A percentile compares a stretch with the other conserved stretches of the same genome.
phyloP scores from a whole-genome alignment of 37 sponge, comb jelly and placozoan species.

The Diacarnus erythraeanus region DNA sequence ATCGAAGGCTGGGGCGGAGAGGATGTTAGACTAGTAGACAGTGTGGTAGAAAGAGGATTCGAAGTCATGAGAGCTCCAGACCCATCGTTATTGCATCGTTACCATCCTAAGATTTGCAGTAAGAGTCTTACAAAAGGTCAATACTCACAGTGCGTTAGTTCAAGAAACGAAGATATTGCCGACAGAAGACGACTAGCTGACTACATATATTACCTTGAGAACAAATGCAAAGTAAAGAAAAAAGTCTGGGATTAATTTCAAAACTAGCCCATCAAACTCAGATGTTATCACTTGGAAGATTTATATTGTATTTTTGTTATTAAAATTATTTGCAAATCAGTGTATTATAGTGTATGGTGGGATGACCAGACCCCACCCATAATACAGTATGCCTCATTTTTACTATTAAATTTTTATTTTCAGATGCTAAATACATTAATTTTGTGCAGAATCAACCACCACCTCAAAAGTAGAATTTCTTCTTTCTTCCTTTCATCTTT shows the following conservation, averaged over 20 bases:
- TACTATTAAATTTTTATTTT: too few species aligned
- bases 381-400: too few species aligned
- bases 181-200: constrained; percentile 50
- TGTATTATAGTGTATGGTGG: too few species aligned
- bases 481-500: too few species aligned
- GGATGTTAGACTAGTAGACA: constrained; percentile 49
- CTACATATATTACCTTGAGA: constrained; percentile 24
- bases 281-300: too few species aligned
- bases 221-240: background rate
- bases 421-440: too few species aligned
- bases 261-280: too few species aligned
- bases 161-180: constrained; percentile 49
- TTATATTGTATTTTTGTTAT: too few species aligned
- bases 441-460: too few species aligned
- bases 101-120: constrained; percentile 55
- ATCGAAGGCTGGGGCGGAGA: constrained; percentile 79
- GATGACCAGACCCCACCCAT: too few species aligned
- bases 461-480: too few species aligned
- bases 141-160: constrained; percentile 52
- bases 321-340: too few species aligned
- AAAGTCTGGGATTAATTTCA: background rate
- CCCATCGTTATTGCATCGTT: constrained; percentile 59
- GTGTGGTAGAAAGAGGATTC: constrained; percentile 21
- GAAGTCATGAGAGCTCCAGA: constrained; percentile 67
- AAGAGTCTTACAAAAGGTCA: background rate